phyloP scores from a whole-genome alignment of 2,888 invertebrate genomes.

The Monochamus alternatus region DNA sequence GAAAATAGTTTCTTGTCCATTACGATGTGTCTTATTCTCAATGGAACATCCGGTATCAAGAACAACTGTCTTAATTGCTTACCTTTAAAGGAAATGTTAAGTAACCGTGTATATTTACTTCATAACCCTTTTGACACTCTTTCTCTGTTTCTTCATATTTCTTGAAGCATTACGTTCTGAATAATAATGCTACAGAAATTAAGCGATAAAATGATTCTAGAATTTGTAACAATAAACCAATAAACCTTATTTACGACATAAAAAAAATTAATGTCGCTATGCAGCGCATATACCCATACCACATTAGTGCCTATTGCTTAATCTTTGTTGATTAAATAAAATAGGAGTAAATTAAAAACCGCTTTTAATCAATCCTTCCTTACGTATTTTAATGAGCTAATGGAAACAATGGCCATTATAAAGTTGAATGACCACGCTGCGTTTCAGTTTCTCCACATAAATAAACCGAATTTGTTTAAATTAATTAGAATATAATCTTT shows the following conservation, averaged over 20 bases:
- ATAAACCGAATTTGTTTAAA: constrained; percentile 38
- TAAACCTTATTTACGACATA: neutral
- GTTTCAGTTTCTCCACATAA: constrained; percentile 36
- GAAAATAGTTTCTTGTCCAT: too few relatives aligned
- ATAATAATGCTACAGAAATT: too few relatives aligned
- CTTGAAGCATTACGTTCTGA: too few relatives aligned
- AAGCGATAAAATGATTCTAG: too few relatives aligned
- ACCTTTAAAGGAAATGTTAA: too few relatives aligned
- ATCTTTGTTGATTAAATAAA: constrained; percentile 37
- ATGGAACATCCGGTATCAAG: too few relatives aligned
- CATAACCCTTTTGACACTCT: too few relatives aligned
- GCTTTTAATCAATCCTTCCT: constrained; percentile 32
- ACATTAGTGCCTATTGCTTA: constrained; percentile 20
- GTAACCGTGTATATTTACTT: too few relatives aligned
- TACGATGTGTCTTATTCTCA: too few relatives aligned
- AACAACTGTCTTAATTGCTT: too few relatives aligned
- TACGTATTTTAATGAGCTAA: constrained; percentile 40
- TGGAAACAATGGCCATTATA: constrained; percentile 39
- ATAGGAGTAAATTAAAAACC: constrained; percentile 32
- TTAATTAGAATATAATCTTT: constrained; percentile 35
- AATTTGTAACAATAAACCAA: neutral
- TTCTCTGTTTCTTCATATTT: too few relatives aligned
- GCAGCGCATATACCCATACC: neutral
- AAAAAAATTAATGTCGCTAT: neutral
- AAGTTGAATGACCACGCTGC: constrained; percentile 35